phyloP scores from a whole-genome alignment of 2,888 invertebrate species.

The Rambutsinella grinnellia region DNA sequence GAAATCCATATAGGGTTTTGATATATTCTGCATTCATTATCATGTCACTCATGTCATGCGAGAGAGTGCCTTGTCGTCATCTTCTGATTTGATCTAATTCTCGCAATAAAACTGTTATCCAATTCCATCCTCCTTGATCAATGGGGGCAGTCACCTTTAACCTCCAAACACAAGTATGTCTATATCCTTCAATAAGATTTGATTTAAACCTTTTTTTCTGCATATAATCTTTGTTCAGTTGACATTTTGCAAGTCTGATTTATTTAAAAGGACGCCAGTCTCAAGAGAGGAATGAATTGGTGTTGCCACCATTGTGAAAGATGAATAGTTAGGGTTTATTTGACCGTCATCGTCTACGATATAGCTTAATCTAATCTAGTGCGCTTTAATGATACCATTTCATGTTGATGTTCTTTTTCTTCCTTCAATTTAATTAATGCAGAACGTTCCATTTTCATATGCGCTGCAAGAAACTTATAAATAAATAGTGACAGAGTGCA shows the following conservation, averaged over 20 bases:
- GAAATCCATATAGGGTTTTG: background rate
- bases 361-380: too few relatives aligned
- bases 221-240: too few relatives aligned
- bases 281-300: too few relatives aligned
- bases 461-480: background rate
- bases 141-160: conserved; percentile 25
- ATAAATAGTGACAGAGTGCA: background rate
- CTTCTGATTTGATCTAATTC: conserved; percentile 26
- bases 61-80: background rate
- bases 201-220: too few relatives aligned
- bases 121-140: background rate
- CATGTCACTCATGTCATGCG: background rate
- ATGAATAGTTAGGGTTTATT: too few relatives aligned
- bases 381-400: too few relatives aligned
- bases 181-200: background rate
- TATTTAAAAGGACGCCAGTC: background rate
- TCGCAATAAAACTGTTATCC: conserved; percentile 15
- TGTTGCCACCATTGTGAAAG: too few relatives aligned
- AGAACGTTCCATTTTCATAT: background rate
- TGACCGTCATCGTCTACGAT: too few relatives aligned
- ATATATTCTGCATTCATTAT: background rate
- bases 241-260: background rate
- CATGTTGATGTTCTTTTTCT: background rate
- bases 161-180: conserved; percentile 9
- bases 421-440: background rate